phyloP scores from a whole-genome alignment of 2,888 invertebrate genomes.

The Artemia sinica region DNA sequence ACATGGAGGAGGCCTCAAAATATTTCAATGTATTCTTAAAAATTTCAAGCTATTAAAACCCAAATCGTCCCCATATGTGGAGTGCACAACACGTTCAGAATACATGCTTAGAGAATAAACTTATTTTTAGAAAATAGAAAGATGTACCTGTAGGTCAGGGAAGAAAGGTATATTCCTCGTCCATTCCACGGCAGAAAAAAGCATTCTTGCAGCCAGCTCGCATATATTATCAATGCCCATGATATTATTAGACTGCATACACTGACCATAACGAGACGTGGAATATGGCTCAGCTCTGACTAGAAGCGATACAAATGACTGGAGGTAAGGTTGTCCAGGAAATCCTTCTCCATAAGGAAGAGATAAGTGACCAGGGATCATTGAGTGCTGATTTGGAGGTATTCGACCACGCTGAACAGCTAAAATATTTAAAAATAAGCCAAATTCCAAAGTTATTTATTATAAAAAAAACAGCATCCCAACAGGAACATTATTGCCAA shows the following conservation, averaged over 20 bases:
- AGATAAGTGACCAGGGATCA: constrained; percentile 63
- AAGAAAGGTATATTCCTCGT: constrained; percentile 94
- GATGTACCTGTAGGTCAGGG: constrained; percentile 65
- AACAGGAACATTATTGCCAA: too few species aligned
- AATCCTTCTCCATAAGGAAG: constrained; percentile 55
- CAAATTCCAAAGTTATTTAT: too few species aligned
- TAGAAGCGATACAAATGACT: constrained; percentile 85
- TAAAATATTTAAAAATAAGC: constrained; percentile 37
- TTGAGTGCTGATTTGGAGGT: constrained; percentile 74
- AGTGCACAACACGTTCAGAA: background rate
- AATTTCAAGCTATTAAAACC: too few species aligned
- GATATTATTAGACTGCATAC: constrained; percentile 84
- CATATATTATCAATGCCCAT: constrained; percentile 98
- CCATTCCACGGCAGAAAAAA: constrained; percentile 96
- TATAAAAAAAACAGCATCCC: too few species aligned
- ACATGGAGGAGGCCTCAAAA: too few species aligned
- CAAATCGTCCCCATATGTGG: constrained; percentile 21
- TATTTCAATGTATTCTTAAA: too few species aligned
- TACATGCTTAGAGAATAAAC: background rate
- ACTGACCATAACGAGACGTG: constrained; percentile 83
- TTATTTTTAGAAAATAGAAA: background rate
- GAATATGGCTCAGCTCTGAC: constrained; percentile 92
- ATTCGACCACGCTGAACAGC: constrained; percentile 94
- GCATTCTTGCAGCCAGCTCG: constrained; percentile 79
- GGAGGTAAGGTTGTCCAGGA: constrained; percentile 78